A percentile compares a stretch with the other conserved stretches of the same genome.
Conservation (phyloP, 23 tunicate genomes). For the Ascidia mentula region DNA sequence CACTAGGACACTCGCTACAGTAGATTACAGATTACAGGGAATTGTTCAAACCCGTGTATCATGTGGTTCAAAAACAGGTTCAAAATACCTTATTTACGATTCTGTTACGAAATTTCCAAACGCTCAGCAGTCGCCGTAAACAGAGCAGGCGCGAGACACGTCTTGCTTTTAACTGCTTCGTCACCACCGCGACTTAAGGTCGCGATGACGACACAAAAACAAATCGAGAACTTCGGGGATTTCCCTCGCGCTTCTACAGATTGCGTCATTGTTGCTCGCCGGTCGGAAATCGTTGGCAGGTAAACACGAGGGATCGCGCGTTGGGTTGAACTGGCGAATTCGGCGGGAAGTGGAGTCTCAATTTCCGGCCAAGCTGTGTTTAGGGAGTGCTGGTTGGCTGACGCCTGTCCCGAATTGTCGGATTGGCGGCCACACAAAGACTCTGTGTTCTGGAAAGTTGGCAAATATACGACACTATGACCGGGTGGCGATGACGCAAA, state of each 20-base stretch:
- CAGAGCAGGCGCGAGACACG: no score
- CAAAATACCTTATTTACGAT: no score
- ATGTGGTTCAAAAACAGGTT: no score
- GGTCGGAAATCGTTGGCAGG: background rate
- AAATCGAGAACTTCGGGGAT: background rate
- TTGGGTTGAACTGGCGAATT: background rate
- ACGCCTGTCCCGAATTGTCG: background rate
- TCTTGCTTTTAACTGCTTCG: no score
- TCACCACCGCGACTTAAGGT: no score
- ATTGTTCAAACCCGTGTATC: no score
- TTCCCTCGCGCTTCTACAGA: background rate
- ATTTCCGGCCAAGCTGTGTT: background rate
- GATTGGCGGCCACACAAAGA: background rate
- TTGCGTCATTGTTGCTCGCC: background rate
- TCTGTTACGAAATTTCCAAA: no score
- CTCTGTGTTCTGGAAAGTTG: background rate
- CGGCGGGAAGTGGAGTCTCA: background rate
- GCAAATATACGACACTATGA: background rate
- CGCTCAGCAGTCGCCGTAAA: no score
- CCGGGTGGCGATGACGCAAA: background rate
- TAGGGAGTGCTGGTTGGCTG: background rate
- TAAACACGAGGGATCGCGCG: background rate
- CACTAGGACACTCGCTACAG: no score
- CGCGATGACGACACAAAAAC: constrained; percentile 6
- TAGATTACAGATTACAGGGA: no score